Evolutionary conservation across 1,140 invertebrate genomes (phyloP), one percentile per base, ranked within the genome.

Genomic region (Drosophila elegans): DNA sequence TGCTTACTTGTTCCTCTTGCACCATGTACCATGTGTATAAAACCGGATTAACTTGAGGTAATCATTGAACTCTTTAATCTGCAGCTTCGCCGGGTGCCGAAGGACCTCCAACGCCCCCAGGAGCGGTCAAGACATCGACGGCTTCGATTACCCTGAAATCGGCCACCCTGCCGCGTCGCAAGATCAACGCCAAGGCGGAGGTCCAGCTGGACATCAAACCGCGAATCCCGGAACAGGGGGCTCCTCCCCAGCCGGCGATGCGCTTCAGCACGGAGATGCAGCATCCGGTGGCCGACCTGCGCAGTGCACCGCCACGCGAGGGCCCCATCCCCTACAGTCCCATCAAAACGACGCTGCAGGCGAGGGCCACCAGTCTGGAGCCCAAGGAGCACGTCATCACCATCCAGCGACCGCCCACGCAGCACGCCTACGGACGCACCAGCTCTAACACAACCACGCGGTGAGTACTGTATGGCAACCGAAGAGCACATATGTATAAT

Each of bases 141-240:
- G 94, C 95, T 61, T 95, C 95, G 62, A 95, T 95, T 41, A 95
- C 94, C 2, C 80, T 95, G 9, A 95, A 95, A 78, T 95, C 95
- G 53, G 95, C 95, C 3, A 95, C 95, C 0, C 90, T 95, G 56
- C 95, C 95, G 3, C 93, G 95, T 64, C 94, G 94, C 9, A 94
- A 94, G 61, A 93, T 94, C 71, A 95, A 94, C 11, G 94, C 94
- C 34, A 95, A 95, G 90, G 94, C 95, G 2, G 95, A 95, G 88
- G 95, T 96, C 32, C 94, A 94, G 56, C 80, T 95, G 61, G 93
- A 94, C 36, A 92, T 91, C 21, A 91, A 92, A 48, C 91, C 91
- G 29, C 81, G 75, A 32, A 82, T 92, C 46, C 57, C 83, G 5
- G 90, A 92, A 60, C 88, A 85, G 29, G 13, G 60, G 13, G 27